Base-by-base conservation (phyloP, 2,113 vertebrate species). In the Notarius quadriscutis region DNA sequence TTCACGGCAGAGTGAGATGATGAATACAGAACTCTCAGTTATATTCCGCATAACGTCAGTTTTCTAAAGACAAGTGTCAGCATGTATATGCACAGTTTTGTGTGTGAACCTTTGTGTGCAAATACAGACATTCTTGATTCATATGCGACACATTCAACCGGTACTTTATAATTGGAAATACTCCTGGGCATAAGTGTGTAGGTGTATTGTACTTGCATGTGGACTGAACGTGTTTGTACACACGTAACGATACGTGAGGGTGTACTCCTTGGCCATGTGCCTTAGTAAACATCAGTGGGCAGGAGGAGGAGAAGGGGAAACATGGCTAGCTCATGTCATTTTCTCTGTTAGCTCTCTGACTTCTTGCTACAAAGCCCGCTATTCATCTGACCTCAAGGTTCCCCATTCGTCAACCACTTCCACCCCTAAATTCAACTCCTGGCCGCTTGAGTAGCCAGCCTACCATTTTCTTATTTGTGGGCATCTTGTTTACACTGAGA, bases 271-370 rank as follows among this genome's bases (percentile, higher is more conserved):
- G 95, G 94, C 93, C 57, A 53, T 30, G 17, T 87, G 93, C 94
- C 94, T 93, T 11, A 1, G 91, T 93, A 94, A 95, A 95, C 94
- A 85, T 84, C 80, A 85, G 88, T 65, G 58, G 86, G 88, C 88
- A 91, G 87, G 88, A 90, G 89, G 75, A 74, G 81, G 57, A 1
- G 30, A 1, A 88, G 87, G 84, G 84, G 81, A 87, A 87, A 87
- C 77, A 89, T 77, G 91, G 91, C 79, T 89, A 92, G 90, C 91
- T 93, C 88, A 91, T 92, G 89, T 93, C 91, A 93, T 92, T 94
- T 94, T 94, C 93, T 94, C 91, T 92, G 92, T 90, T 93, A 94
- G 93, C 89, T 90, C 91, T 93, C 86, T 89, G 87, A 90, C 91
- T 89, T 62, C 22, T 83, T n/a, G 87, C 88, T 71, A 96, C 94